These are phyloP conservation scores for Conomelus anceps DNA, from an alignment of 2,888 invertebrate genomes.

Conservation along the genomic window DNA sequence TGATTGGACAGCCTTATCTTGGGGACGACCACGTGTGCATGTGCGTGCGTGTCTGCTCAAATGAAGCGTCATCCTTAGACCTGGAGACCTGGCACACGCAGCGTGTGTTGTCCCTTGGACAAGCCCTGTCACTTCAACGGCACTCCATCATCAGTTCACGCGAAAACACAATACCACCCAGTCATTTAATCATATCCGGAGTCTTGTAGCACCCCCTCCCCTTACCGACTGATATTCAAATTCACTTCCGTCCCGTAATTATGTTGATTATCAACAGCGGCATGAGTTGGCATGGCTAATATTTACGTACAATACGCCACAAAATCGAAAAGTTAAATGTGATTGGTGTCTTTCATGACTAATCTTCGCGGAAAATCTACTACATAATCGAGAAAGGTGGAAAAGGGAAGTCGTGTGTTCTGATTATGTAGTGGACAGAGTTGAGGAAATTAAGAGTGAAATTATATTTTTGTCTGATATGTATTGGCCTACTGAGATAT, in stretches of 20 bases:
- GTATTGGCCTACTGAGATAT: too few relatives aligned
- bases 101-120: background rate
- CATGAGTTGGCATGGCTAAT: background rate
- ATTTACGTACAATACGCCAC: background rate
- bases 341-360: too few relatives aligned
- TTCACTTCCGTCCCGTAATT: background rate
- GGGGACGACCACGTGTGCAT: background rate
- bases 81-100: background rate
- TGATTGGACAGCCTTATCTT: background rate
- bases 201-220: background rate
- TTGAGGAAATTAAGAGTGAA: too few relatives aligned
- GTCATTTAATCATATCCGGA: background rate
- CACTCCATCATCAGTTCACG: background rate
- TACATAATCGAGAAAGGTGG: too few relatives aligned
- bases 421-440: too few relatives aligned
- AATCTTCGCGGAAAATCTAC: too few relatives aligned
- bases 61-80: background rate
- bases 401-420: too few relatives aligned
- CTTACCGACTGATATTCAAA: background rate
- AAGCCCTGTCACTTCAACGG: background rate
- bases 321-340: background rate
- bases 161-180: background rate
- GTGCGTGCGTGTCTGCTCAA: background rate
- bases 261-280: background rate
- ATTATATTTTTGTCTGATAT: too few relatives aligned